phyloP scores from a whole-genome alignment of 2,888 invertebrate species.

The Drosophila incognita region DNA sequence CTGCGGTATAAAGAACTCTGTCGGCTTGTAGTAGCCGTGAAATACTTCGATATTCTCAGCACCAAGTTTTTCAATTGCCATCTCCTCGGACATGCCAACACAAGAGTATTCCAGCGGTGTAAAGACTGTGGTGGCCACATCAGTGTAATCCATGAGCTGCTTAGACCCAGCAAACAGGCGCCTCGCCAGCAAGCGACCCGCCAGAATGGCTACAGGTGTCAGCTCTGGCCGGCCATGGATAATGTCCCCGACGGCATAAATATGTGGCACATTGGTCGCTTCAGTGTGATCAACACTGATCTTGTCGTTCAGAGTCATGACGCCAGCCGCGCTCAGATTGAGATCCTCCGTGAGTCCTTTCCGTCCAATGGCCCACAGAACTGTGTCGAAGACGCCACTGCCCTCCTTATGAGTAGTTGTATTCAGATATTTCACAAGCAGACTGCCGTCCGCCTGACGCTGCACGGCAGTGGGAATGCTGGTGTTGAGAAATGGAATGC shows the following conservation, averaged over 20 bases:
- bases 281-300: constrained; percentile 90
- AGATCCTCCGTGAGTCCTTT: constrained; percentile 90
- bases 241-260: constrained; percentile 97
- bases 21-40: constrained; percentile 96
- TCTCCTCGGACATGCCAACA: constrained; percentile 96
- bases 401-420: constrained; percentile 85
- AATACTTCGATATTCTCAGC: constrained; percentile 94
- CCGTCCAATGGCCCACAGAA: constrained; percentile 93
- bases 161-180: constrained; percentile 88
- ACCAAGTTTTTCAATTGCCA: constrained; percentile 89
- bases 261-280: constrained; percentile 92
- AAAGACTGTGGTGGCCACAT: constrained; percentile 97
- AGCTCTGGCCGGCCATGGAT: constrained; percentile 93
- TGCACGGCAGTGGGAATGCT: constrained; percentile 90
- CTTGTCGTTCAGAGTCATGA: constrained; percentile 89
- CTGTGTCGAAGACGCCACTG: constrained; percentile 91
- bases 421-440: constrained; percentile 88
- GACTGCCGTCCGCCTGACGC: constrained; percentile 88
- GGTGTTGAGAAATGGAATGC: constrained; percentile 90
- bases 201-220: constrained; percentile 96
- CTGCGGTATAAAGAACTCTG: constrained; percentile 97
- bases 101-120: constrained; percentile 97
- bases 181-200: constrained; percentile 93
- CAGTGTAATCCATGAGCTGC: constrained; percentile 91
- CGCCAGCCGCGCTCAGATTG: constrained; percentile 90